phyloP scores from a whole-genome alignment of 2,888 invertebrate species.

The Lomographa bimaculata region DNA sequence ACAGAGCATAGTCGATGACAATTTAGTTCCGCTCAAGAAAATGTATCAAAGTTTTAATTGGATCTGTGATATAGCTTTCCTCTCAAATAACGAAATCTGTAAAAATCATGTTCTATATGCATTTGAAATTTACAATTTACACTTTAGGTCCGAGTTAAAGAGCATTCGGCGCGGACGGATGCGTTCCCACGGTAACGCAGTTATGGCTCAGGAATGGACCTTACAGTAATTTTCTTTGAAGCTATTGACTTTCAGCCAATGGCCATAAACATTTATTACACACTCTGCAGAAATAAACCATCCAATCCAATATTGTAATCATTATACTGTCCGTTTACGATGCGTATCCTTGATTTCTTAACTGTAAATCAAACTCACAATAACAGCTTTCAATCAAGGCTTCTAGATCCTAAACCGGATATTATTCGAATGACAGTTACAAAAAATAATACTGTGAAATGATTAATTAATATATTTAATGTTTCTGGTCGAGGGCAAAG shows the following conservation, averaged over 20 bases:
- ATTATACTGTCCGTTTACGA: constrained; percentile 12
- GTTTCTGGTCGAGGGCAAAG: constrained; percentile 4
- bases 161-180: too few relatives aligned
- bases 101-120: too few relatives aligned
- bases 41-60: too few relatives aligned
- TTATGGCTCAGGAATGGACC: constrained; percentile 46
- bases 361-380: constrained; percentile 16
- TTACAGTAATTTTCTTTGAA: constrained; percentile 49
- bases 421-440: constrained; percentile 12
- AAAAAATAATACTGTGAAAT: constrained; percentile 12
- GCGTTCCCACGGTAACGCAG: constrained; percentile 70
- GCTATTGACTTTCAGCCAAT: constrained; percentile 17
- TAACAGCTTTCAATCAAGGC: constrained; percentile 13
- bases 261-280: constrained; percentile 13
- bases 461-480: constrained; percentile 5
- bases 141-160: too few relatives aligned
- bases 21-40: too few relatives aligned
- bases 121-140: too few relatives aligned
- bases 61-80: too few relatives aligned
- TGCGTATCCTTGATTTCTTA: constrained; percentile 15
- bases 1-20: too few relatives aligned
- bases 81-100: too few relatives aligned
- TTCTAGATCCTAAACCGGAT: constrained; percentile 8
- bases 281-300: constrained; percentile 11
- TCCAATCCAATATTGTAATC: constrained; percentile 9